phyloP scores from a whole-genome alignment of 2,888 invertebrate genomes.

The Oscheius sp. region DNA sequence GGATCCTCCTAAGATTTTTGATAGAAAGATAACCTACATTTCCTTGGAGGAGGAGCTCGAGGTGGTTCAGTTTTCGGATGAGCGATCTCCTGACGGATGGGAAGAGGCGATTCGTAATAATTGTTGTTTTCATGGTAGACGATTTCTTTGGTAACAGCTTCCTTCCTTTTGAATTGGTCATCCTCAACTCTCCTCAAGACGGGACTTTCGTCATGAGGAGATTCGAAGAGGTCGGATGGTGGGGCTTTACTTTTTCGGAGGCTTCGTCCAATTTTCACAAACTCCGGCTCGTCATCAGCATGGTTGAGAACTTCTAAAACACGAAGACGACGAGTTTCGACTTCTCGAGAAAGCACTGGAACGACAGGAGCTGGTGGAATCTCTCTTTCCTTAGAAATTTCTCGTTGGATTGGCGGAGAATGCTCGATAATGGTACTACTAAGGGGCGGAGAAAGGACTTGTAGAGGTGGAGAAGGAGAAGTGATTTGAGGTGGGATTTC shows the following conservation, averaged over 20 bases:
- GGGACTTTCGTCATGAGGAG: neutral
- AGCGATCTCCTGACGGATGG: neutral
- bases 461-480: neutral
- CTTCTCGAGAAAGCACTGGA: too few relatives aligned
- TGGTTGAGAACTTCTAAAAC: constrained; percentile 29
- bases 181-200: neutral
- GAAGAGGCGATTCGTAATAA: neutral
- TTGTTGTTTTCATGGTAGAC: neutral
- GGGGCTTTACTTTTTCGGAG: constrained; percentile 15
- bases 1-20: too few relatives aligned
- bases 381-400: neutral
- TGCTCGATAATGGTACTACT: neutral
- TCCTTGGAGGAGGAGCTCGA: constrained; percentile 1
- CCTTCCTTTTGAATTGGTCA: neutral
- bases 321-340: too few relatives aligned
- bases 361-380: neutral
- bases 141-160: neutral
- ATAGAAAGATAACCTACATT: neutral
- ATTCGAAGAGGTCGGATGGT: constrained; percentile 16
- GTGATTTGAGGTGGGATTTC: neutral
- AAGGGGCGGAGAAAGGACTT: neutral
- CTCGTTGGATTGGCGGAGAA: neutral
- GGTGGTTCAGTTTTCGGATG: neutral
- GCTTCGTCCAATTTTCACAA: constrained; percentile 27
- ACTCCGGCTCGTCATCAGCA: constrained; percentile 27